A percentile compares a stretch with the other conserved stretches of the same genome.
Conservation (phyloP, 92 coral and sea anemone genomes). For the Umimayanthus kanabou region DNA sequence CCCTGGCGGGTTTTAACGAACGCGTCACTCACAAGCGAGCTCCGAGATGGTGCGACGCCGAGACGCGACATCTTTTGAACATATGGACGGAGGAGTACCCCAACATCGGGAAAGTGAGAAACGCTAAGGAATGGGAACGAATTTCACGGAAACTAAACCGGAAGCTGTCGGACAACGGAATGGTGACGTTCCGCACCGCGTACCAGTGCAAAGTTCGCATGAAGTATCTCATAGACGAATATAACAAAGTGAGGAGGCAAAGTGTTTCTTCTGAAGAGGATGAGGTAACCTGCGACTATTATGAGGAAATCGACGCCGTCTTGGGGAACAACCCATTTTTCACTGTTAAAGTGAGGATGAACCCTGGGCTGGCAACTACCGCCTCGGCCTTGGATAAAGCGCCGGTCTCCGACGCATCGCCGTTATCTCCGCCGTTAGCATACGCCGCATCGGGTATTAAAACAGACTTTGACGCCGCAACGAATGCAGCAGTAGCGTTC, state of each 20-base stretch:
- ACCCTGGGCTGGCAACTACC: slow-evolving; percentile 16
- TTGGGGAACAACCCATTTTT: slow-evolving; percentile 42
- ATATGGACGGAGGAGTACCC: slow-evolving; percentile 59
- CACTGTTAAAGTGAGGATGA: neutral
- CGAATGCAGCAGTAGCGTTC: neutral
- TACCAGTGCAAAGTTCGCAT: slow-evolving; percentile 65
- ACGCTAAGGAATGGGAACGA: slow-evolving; percentile 59
- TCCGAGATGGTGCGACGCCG: slow-evolving; percentile 67
- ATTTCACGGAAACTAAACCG: slow-evolving; percentile 54
- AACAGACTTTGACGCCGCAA: neutral
- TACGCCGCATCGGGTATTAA: neutral
- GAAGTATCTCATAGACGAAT: slow-evolving; percentile 58
- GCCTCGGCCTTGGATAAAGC: neutral
- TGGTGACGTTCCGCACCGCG: slow-evolving; percentile 59
- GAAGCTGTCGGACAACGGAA: slow-evolving; percentile 56
- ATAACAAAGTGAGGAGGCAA: slow-evolving; percentile 46
- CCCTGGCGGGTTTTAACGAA: slow-evolving; percentile 7
- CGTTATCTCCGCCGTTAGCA: neutral
- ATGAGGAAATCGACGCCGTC: slow-evolving; percentile 52
- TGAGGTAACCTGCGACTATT: slow-evolving; percentile 57
- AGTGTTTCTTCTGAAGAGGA: slow-evolving; percentile 43
- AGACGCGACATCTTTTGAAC: slow-evolving; percentile 53
- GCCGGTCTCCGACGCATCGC: neutral
- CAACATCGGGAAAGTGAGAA: slow-evolving; percentile 56
- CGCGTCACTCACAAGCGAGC: slow-evolving; percentile 42